phyloP scores from a whole-genome alignment of 2,797 vertebrate genomes.

The Ctenochaetus hawaiiensis region DNA sequence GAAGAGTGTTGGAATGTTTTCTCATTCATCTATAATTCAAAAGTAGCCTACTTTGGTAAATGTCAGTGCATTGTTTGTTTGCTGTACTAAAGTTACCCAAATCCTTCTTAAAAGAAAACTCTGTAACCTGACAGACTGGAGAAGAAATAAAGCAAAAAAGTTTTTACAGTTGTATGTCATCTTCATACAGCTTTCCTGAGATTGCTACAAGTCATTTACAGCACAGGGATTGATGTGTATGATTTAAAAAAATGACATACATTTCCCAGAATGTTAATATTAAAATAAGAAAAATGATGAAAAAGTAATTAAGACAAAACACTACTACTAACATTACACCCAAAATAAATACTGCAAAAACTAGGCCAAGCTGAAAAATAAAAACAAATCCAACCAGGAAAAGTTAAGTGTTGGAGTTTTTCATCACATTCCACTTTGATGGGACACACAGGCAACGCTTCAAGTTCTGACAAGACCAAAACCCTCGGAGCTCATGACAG shows the following conservation, averaged over 20 bases:
- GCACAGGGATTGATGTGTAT: neutral
- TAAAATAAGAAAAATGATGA: neutral
- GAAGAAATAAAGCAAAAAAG: conserved; percentile 6
- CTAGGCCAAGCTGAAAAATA: too few species aligned
- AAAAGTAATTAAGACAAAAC: neutral
- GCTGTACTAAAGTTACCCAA: neutral
- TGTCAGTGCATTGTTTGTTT: neutral
- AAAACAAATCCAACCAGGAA: neutral
- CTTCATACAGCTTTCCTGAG: neutral
- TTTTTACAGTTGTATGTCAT: neutral
- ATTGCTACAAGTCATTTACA: neutral
- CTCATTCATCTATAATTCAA: conserved; percentile 1
- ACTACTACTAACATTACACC: neutral
- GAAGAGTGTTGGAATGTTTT: neutral
- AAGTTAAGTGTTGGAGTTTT: neutral
- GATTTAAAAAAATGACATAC: neutral
- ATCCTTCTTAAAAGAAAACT: neutral
- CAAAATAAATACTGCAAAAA: neutral
- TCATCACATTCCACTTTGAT: conserved; percentile 56
- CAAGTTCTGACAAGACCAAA: conserved; percentile 72
- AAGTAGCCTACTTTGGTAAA: conserved; percentile 1
- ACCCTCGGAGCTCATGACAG: conserved; percentile 13
- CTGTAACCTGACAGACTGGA: neutral
- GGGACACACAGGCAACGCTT: conserved; percentile 30
- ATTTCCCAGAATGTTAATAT: neutral